Percentiles rank a stretch among this genome's conserved stretches.
These are phyloP conservation scores for Acanthiza pusilla DNA, from an alignment of 2,797 vertebrate genomes.

Conservation along the genomic window DNA sequence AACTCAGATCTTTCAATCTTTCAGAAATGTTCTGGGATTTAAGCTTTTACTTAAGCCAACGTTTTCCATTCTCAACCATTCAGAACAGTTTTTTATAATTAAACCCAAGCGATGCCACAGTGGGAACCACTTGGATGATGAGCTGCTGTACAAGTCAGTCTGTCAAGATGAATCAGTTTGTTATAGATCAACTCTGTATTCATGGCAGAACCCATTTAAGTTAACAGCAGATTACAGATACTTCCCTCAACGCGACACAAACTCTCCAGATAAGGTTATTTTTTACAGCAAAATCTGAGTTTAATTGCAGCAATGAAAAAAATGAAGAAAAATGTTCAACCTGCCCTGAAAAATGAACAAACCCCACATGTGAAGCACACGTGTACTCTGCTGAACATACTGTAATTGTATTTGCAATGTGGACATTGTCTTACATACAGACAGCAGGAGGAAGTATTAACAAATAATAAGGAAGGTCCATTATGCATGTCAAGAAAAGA, in stretches of 20 bases:
- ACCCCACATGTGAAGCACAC: background rate
- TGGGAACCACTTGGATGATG: constrained; percentile 7
- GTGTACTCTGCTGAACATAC: background rate
- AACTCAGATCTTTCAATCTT: background rate
- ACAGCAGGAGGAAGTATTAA: background rate
- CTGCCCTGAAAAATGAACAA: background rate
- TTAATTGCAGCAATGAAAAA: background rate
- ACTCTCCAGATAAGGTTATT: background rate
- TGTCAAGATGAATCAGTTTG: constrained; percentile 19
- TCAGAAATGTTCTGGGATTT: background rate
- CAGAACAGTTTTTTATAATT: constrained; percentile 14
- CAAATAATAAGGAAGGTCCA: background rate
- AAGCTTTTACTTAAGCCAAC: background rate
- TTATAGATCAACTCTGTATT: background rate
- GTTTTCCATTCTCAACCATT: background rate
- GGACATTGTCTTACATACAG: background rate
- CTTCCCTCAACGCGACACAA: background rate
- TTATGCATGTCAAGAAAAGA: background rate
- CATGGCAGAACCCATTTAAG: background rate
- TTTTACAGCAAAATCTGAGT: background rate
- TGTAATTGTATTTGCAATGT: background rate
- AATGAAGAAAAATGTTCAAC: background rate
- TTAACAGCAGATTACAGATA: background rate
- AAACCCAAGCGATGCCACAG: background rate
- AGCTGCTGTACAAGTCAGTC: background rate